Base-by-base conservation (phyloP, 2,797 vertebrate species). In the Meda fulgida region DNA sequence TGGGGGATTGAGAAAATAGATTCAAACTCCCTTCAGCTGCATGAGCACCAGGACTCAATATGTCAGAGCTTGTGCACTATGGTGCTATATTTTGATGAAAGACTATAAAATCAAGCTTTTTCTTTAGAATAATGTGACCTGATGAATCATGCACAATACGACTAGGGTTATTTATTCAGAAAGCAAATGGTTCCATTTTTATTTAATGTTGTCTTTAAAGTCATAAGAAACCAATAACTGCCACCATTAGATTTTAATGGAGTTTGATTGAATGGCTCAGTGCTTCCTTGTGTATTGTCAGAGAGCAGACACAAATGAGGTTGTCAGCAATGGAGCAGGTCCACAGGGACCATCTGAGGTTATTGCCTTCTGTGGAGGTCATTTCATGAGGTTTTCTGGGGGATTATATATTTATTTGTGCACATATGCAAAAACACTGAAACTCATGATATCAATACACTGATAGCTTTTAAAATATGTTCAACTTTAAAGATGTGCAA, bases 241-340 rank as follows among this genome's bases (percentile, higher is more conserved):
- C 18, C 67, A 72, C 16, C 51, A 81, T 81, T 81, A 81, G 48
- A 81, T 48, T 81, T 71, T 60, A 72, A 72, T 81, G 80, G 51
- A 72, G 51, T 81, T 60, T 55, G 80, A 81, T 72, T 34, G 51
- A 69, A 71, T 60, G 51, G 36, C 36, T 60, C 48, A 18, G 65
- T 53, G 46, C 26, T 67, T 67, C 18, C 26, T 23, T 46, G 26
- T 66, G 60, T 21, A 21, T 31, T 21, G 10, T 80, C 40, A 58
- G 75, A 78, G 34, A 36, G 31, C 75, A 46, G 38, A 65, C 58
- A 53, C 10, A 53, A 80, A 80, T 38, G 11, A 53, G 18, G 13
- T 13, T 69, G 19, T 53, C 63, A 69, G 29, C 29, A 31, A 53
- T 34, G 19, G 72, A 55, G 60, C 16, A 23, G 31, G 48, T 26